Conservation (phyloP, 2,797 vertebrate genomes). For the Scomberomorus guttatus region DNA sequence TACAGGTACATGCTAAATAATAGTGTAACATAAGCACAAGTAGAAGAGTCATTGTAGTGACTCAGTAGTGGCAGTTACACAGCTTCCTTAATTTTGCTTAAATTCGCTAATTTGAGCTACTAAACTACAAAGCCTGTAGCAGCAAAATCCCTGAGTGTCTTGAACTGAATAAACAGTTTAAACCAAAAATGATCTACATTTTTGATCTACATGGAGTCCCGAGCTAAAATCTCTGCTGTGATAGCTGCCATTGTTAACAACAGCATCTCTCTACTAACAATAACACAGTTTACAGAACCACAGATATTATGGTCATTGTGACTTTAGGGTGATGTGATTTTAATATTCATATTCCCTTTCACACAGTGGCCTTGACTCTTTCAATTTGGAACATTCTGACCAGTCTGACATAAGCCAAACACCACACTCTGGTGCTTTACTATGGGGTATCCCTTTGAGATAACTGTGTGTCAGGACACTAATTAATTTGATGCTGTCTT, state of each 20-base stretch:
- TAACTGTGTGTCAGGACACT: constrained; percentile 5
- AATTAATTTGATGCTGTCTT: constrained; percentile 19
- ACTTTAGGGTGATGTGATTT: neutral
- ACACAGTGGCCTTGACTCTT: neutral
- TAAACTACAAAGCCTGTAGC: no score
- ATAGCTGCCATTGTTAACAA: neutral
- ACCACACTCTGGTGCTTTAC: neutral
- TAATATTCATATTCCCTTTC: constrained; percentile 1
- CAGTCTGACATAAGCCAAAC: neutral
- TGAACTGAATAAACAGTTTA: neutral
- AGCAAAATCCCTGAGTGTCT: neutral
- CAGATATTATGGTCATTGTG: neutral
- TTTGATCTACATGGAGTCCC: neutral
- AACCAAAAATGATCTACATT: neutral
- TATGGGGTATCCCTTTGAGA: neutral
- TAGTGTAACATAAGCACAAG: neutral
- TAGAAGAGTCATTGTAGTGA: neutral
- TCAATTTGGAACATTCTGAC: no score
- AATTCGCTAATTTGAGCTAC: no score
- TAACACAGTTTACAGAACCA: neutral
- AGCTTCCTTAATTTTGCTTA: no score
- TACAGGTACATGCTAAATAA: neutral
- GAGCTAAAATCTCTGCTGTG: neutral
- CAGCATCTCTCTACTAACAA: neutral
- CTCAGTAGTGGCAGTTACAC: neutral